Evolutionary conservation across 23 tunicate species (phyloP).

Genomic region (Styela clava): DNA sequence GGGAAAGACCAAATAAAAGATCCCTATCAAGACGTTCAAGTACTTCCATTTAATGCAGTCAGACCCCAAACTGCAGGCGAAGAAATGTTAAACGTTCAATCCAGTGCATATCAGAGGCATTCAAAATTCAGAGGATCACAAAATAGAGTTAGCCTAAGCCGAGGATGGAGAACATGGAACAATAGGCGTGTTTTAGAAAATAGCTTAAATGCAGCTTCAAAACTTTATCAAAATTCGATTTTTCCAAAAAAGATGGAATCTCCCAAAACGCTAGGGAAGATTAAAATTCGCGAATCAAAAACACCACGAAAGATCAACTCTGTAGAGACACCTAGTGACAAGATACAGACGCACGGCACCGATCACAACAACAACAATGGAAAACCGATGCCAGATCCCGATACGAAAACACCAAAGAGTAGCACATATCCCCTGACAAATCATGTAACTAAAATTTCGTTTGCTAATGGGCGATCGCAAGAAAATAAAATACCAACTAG

Average conservation of each 20-base stretch:
- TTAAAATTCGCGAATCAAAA: neutral
- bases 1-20: neutral
- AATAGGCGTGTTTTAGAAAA: neutral
- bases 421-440: neutral
- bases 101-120: neutral
- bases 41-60: neutral
- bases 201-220: slow-evolving; percentile 2
- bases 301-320: neutral
- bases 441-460: slow-evolving; percentile 18
- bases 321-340: neutral
- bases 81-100: neutral
- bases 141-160: no score
- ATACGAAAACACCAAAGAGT: neutral
- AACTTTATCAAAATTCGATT: slow-evolving; percentile 15
- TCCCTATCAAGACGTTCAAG: slow-evolving; percentile 10
- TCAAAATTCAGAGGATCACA: neutral
- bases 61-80: slow-evolving; percentile 25
- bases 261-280: neutral
- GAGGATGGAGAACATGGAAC: slow-evolving; percentile 29
- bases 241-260: neutral
- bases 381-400: neutral
- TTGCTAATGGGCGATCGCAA: neutral
- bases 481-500: slow-evolving; percentile 5
- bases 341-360: no score
- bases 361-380: neutral